These are phyloP conservation scores for Nemotelus pantherinus DNA, from an alignment of 2,888 invertebrate genomes.

Conservation along the genomic window DNA sequence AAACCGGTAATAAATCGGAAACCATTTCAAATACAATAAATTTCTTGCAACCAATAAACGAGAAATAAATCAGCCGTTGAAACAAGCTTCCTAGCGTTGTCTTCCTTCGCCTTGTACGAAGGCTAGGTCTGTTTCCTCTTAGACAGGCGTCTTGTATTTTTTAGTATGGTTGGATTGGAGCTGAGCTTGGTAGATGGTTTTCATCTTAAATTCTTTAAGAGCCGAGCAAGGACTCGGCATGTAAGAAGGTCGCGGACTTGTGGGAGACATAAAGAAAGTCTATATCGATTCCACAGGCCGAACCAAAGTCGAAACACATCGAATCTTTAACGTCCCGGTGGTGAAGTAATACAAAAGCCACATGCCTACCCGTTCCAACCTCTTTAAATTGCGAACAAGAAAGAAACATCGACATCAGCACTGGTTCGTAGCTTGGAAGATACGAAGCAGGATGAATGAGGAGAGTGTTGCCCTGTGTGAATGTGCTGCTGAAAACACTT, in stretches of 20 bases:
- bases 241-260: not conserved
- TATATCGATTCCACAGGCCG: not conserved
- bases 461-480: not conserved
- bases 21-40: slow-evolving; percentile 47
- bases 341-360: not conserved
- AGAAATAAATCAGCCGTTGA: slow-evolving; percentile 47
- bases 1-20: slow-evolving; percentile 45
- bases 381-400: slow-evolving; percentile 9
- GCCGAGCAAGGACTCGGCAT: not conserved
- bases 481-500: not conserved
- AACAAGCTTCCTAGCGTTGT: slow-evolving; percentile 7
- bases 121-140: not conserved
- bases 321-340: not conserved
- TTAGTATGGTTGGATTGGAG: not conserved
- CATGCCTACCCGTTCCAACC: not conserved
- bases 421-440: not conserved
- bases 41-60: slow-evolving; percentile 50
- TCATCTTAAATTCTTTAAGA: slow-evolving; percentile 16
- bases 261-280: not conserved
- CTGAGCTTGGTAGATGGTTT: not conserved
- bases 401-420: not conserved
- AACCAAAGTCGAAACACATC: not conserved
- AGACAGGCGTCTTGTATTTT: not conserved
- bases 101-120: not conserved
- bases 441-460: not conserved